A percentile compares a stretch with the other conserved stretches of the same genome.
Conservation (phyloP, 1,140 invertebrate species). For the Hestina assimilis region DNA sequence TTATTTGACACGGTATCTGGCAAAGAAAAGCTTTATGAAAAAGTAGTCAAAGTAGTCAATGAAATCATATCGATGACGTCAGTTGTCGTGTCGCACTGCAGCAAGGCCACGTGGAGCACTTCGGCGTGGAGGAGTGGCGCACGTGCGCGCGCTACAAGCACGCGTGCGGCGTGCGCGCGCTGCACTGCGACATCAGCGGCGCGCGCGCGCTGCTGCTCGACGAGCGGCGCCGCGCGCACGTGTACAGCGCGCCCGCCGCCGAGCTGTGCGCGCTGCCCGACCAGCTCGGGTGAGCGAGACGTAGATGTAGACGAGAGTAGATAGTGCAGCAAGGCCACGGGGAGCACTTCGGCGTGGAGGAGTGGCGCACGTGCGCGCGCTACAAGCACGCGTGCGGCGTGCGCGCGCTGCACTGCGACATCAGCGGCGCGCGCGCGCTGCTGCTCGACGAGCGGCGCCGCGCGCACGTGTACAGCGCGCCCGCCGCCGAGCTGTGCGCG, state of each 20-base stretch:
- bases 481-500: slow-evolving; percentile 64
- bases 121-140: slow-evolving; percentile 94
- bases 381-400: slow-evolving; percentile 90
- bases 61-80: too few species aligned
- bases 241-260: slow-evolving; percentile 87
- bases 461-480: slow-evolving; percentile 91
- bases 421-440: slow-evolving; percentile 89
- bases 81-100: too few species aligned
- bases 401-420: slow-evolving; percentile 89
- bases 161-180: slow-evolving; percentile 88
- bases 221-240: slow-evolving; percentile 88
- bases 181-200: slow-evolving; percentile 89
- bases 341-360: slow-evolving; percentile 93
- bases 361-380: slow-evolving; percentile 90
- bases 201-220: slow-evolving; percentile 91
- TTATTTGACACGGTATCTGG: too few species aligned
- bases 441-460: slow-evolving; percentile 91
- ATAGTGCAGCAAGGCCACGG: slow-evolving; percentile 91
- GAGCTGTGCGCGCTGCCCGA: slow-evolving; percentile 62
- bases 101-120: slow-evolving; percentile 93
- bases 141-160: slow-evolving; percentile 90
- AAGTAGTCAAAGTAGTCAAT: too few species aligned
- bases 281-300: slow-evolving; percentile 22
- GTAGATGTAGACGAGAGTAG: too few species aligned
- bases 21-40: too few species aligned